phyloP scores from a whole-genome alignment of 2,888 invertebrate genomes.

The Volucella inflata region DNA sequence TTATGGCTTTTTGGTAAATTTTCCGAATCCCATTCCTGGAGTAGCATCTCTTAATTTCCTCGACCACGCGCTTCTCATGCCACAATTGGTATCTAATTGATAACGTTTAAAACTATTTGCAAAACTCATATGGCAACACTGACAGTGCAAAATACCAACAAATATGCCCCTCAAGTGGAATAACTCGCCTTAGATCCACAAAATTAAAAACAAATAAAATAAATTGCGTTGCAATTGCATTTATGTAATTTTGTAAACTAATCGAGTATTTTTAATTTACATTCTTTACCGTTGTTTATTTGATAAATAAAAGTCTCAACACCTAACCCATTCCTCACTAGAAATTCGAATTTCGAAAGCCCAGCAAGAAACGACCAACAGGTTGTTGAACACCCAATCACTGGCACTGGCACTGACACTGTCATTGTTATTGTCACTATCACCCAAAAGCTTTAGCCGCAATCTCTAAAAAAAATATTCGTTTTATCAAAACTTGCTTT shows the following conservation, averaged over 20 bases:
- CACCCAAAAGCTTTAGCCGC: neutral
- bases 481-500: constrained; percentile 4
- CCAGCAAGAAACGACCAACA: neutral
- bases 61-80: too few relatives aligned
- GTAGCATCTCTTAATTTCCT: too few relatives aligned
- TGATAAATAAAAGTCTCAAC: neutral
- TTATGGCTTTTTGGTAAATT: too few relatives aligned
- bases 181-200: constrained; percentile 19
- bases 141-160: neutral
- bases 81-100: constrained; percentile 19
- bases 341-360: too few relatives aligned
- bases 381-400: constrained; percentile 16
- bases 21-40: too few relatives aligned
- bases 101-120: neutral
- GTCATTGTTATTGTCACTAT: too few relatives aligned
- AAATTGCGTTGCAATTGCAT: constrained; percentile 42
- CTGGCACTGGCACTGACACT: too few relatives aligned
- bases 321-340: too few relatives aligned
- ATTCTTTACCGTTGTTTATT: neutral
- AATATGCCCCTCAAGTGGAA: constrained; percentile 19
- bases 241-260: constrained; percentile 8
- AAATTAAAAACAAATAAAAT: constrained; percentile 28
- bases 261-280: neutral
- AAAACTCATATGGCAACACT: constrained; percentile 32
- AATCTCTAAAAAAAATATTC: neutral